Base-by-base conservation (phyloP, 2,113 vertebrate genomes). In the Microtus oregoni region DNA sequence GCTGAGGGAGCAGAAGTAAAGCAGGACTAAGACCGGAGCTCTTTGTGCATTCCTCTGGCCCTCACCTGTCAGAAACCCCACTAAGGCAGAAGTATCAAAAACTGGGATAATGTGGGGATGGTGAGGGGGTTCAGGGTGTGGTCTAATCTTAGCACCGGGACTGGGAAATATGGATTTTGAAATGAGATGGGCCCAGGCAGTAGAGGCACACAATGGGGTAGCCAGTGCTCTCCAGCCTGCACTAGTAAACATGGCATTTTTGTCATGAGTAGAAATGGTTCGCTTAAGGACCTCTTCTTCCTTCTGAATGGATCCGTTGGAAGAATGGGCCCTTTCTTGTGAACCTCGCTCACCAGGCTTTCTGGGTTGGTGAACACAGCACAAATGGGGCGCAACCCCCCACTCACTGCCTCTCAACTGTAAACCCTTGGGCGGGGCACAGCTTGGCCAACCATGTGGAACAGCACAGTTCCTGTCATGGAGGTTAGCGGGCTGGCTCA, bases 71-170 rank as follows among this genome's bases (percentile, higher is more conserved):
- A 88, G 90, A 83, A 86, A 38, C 77, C 58, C 93, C 28, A 1
- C 9, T 26, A 93, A 92, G 85, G 70, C 75, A 91, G 47, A 96
- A 50, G 78, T 76, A 10, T 95, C 22, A 94, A 87, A 50, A 26
- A 50, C 35, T 91, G 44, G 41, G 70, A 75, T 78, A 61, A 12
- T 14, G 20, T 70, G 30, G 28, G 47, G 90, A 79, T 92, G 38
- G 38, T 77, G 83, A 65, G 30, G n/a, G 32, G 32, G 12, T 13
- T 95, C 89, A 89, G 52, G n/a, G 4, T 86, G n/a, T 24, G 73
- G 50, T 58, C 75, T 41, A 58, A 2, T 35, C 19, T 95, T 81
- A 94, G 83, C 63, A 82, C 89, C 70, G 8, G 78, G 63, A 65
- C 14, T 38, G 7, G 30, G 47, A 50, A 41, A 10, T 41, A 47